Conservation (phyloP, 2,888 invertebrate species). For the Macrostomum cliftonense region DNA sequence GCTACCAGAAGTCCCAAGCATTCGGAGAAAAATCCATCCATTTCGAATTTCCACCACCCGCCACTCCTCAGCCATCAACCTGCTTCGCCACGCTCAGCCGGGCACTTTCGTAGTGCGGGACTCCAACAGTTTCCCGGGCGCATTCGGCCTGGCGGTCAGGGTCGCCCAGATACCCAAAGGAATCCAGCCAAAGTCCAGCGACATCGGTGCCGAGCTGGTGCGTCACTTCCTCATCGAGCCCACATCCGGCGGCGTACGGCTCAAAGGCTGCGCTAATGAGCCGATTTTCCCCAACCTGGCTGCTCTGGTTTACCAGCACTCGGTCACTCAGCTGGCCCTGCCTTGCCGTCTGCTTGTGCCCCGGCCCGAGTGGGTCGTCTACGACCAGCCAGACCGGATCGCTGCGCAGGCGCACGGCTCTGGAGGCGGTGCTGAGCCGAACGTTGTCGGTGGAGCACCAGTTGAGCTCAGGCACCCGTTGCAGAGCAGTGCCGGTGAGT, state of each 20-base stretch:
- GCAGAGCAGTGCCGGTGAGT: no score
- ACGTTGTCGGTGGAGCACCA: no score
- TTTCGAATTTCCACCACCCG: no score
- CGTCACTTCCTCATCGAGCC: conserved; percentile 93
- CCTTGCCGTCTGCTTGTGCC: conserved; percentile 74
- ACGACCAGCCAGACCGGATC: no score
- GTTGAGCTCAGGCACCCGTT: no score
- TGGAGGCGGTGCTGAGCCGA: no score
- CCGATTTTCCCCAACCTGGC: conserved; percentile 88
- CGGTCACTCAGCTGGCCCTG: conserved; percentile 77
- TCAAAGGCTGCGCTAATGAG: conserved; percentile 84
- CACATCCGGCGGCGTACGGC: conserved; percentile 73
- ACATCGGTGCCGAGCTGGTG: conserved; percentile 43
- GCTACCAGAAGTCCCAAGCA: no score
- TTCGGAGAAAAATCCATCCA: no score
- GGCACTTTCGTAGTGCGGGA: conserved; percentile 91
- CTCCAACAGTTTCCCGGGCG: conserved; percentile 85
- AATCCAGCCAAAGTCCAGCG: not conserved
- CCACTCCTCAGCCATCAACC: no score
- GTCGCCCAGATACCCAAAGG: conserved; percentile 48
- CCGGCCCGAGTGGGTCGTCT: conserved; percentile 35
- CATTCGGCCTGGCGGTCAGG: conserved; percentile 80
- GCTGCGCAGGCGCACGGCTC: no score
- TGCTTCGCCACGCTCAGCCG: conserved; percentile 46
- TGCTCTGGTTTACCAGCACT: conserved; percentile 91